Evolutionary conservation across 2,797 vertebrate genomes (phyloP).

Genomic region (Gymnodraco acuticeps): DNA sequence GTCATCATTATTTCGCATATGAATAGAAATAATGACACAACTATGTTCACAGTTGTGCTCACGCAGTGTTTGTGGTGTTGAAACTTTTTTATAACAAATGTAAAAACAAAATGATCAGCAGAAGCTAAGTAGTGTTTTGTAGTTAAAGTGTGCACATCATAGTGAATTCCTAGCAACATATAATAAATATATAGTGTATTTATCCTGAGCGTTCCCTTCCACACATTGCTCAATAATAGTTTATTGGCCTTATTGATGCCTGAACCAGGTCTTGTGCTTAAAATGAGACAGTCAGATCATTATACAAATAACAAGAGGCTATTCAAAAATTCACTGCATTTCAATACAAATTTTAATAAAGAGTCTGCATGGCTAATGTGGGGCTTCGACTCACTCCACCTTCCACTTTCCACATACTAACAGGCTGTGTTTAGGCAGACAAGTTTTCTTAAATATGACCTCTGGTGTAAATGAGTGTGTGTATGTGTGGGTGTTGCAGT

Average conservation of each 20-base stretch:
- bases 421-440: not conserved
- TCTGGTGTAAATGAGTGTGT: constrained; percentile 23
- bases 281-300: not conserved
- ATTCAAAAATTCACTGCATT: not conserved
- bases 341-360: constrained; percentile 9
- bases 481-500: constrained; percentile 11
- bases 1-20: constrained; percentile 50
- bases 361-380: constrained; percentile 9
- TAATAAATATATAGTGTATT: not conserved
- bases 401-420: constrained; percentile 26
- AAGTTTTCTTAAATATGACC: constrained; percentile 15
- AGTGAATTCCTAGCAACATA: not conserved
- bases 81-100: constrained; percentile 24
- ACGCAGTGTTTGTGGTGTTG: constrained; percentile 26
- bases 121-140: not conserved
- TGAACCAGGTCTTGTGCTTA: not conserved
- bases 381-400: not conserved
- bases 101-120: not conserved
- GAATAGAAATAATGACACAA: constrained; percentile 52
- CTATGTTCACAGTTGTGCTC: constrained; percentile 15
- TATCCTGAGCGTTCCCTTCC: not conserved
- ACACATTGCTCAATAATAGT: constrained; percentile 5
- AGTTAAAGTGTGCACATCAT: not conserved
- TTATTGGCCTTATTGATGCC: not conserved
- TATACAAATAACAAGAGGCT: no score